Percentiles rank a stretch among this genome's conserved stretches.
phyloP scores from a whole-genome alignment of 2,888 invertebrate species.

The Hirtodrosophila confusa region DNA sequence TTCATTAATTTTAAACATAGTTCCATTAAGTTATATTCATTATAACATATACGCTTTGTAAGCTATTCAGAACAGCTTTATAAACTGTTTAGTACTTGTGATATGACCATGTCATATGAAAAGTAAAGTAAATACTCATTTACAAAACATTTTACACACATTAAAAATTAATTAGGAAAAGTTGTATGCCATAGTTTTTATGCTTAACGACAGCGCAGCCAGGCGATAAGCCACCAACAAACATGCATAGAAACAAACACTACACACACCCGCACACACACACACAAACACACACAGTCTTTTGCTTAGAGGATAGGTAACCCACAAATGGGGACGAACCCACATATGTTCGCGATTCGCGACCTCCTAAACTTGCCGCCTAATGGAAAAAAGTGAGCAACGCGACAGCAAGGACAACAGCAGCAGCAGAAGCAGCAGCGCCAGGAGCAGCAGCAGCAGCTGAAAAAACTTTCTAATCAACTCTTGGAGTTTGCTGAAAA shows the following conservation, averaged over 20 bases:
- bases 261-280: constrained; percentile 1
- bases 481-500: constrained; percentile 59
- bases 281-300: not conserved
- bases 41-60: too few relatives aligned
- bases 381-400: constrained; percentile 55
- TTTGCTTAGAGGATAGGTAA: not conserved
- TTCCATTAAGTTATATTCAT: too few relatives aligned
- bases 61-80: not conserved
- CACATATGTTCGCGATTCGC: constrained; percentile 53
- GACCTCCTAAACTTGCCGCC: constrained; percentile 48
- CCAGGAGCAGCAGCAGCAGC: constrained; percentile 29
- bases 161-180: constrained; percentile 76
- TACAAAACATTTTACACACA: constrained; percentile 70
- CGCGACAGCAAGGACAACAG: constrained; percentile 20
- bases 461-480: constrained; percentile 73
- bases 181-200: constrained; percentile 66
- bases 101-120: constrained; percentile 9
- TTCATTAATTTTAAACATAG: too few relatives aligned
- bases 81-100: constrained; percentile 16
- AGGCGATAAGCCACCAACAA: constrained; percentile 59
- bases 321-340: constrained; percentile 20
- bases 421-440: constrained; percentile 13
- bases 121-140: constrained; percentile 53
- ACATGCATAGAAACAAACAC: constrained; percentile 1
- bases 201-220: constrained; percentile 62